Evolutionary conservation across 2,113 vertebrate genomes (phyloP).

Genomic region (Seriola quinqueradiata): DNA sequence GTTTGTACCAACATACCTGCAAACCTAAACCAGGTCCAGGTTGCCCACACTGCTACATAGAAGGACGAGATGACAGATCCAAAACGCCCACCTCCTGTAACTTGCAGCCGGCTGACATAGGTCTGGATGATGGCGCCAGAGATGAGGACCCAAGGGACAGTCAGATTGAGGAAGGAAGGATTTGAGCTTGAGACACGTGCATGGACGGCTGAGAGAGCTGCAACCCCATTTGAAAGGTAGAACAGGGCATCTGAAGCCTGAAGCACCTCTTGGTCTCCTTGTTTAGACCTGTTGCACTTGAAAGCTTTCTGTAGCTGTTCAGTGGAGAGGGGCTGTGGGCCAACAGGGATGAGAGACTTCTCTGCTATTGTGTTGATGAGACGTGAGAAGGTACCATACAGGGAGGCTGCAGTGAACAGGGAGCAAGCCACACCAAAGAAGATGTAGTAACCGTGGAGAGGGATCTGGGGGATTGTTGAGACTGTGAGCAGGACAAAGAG

Average conservation of each 20-base stretch:
- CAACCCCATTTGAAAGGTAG: constrained; percentile 90
- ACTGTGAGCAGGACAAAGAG: constrained; percentile 86
- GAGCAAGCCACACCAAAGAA: constrained; percentile 88
- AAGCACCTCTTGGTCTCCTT: not conserved
- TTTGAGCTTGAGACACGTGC: constrained; percentile 14
- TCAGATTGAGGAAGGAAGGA: constrained; percentile 78
- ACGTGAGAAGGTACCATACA: constrained; percentile 88
- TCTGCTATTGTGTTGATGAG: constrained; percentile 92
- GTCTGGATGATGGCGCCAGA: constrained; percentile 88
- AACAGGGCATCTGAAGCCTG: constrained; percentile 87
- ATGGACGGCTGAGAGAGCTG: constrained; percentile 87
- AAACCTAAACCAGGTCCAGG: constrained; percentile 91
- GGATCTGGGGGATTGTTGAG: constrained; percentile 88
- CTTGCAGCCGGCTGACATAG: constrained; percentile 88
- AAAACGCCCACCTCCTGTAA: constrained; percentile 83
- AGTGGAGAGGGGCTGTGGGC: constrained; percentile 82
- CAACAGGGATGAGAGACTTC: constrained; percentile 88
- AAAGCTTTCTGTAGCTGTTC: constrained; percentile 73
- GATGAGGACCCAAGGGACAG: constrained; percentile 88
- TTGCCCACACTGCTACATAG: constrained; percentile 89
- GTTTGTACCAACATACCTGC: constrained; percentile 80
- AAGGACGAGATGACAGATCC: constrained; percentile 87
- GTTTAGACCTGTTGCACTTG: constrained; percentile 43
- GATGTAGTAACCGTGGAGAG: constrained; percentile 73
- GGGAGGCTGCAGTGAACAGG: constrained; percentile 81